These are phyloP conservation scores for Lasioglossum baleicum DNA, from an alignment of 1,140 invertebrate genomes.

Conservation along the genomic window DNA sequence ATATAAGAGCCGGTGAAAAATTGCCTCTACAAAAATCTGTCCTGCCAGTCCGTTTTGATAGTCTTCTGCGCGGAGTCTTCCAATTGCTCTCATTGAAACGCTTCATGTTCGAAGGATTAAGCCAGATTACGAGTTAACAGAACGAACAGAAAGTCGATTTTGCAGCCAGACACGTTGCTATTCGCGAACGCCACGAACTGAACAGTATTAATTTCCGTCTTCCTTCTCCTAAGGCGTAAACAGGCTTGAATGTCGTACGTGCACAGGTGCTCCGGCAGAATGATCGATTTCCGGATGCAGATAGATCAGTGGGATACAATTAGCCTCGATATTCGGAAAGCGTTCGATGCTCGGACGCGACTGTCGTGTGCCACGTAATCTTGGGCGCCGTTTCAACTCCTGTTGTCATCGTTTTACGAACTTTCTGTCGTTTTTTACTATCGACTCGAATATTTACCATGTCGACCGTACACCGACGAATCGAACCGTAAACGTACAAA, in stretches of 20 bases:
- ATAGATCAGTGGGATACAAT: conserved; percentile 14
- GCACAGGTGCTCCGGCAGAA: not conserved
- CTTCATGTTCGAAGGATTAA: conserved; percentile 8
- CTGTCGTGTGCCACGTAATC: not conserved
- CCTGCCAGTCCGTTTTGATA: not conserved
- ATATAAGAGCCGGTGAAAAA: not conserved
- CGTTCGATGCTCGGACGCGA: not conserved
- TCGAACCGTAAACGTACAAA: conserved; percentile 42
- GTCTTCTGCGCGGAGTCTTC: not conserved
- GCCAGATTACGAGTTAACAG: conserved; percentile 9
- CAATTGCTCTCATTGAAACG: not conserved
- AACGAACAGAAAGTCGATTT: conserved; percentile 15
- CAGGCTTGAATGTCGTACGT: conserved; percentile 7
- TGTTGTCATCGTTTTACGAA: conserved; percentile 10
- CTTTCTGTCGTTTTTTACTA: conserved; percentile 28
- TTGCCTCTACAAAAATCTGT: not conserved
- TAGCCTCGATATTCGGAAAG: not conserved
- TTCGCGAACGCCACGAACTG: conserved; percentile 45
- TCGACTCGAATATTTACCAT: conserved; percentile 11
- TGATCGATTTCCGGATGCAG: conserved; percentile 21
- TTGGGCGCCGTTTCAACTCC: conserved; percentile 5
- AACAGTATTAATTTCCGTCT: conserved; percentile 64
- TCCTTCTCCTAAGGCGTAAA: conserved; percentile 38
- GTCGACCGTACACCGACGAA: conserved; percentile 21
- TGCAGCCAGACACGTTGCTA: conserved; percentile 2